Evolutionary conservation across 1,140 invertebrate genomes (phyloP).

Genomic region (Heliconius melpomene): DNA sequence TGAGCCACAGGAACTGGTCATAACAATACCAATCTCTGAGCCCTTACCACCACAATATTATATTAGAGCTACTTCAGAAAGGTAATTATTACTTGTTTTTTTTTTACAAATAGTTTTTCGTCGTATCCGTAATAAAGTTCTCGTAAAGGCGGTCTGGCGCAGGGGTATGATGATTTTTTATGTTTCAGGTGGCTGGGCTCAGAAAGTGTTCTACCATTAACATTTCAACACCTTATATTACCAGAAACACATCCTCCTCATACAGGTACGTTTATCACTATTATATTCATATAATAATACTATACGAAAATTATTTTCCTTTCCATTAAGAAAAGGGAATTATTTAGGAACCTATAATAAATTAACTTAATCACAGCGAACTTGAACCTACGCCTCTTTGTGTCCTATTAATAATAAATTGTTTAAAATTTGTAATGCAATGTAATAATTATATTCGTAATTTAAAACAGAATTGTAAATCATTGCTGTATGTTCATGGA

Average conservation of each 20-base stretch:
- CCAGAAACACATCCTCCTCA: constrained; percentile 96
- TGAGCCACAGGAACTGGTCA: constrained; percentile 92
- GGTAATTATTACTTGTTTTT: constrained; percentile 44
- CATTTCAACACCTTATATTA: constrained; percentile 94
- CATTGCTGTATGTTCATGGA: too few relatives aligned
- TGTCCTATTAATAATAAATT: too few relatives aligned
- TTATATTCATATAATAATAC: neutral
- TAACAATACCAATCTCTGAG: constrained; percentile 97
- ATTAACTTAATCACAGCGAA: too few relatives aligned
- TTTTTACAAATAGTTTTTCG: neutral
- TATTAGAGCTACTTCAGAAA: constrained; percentile 92
- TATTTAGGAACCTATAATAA: too few relatives aligned
- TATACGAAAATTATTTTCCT: too few relatives aligned
- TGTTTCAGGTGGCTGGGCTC: constrained; percentile 91
- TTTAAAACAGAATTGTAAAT: too few relatives aligned
- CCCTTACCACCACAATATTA: constrained; percentile 96
- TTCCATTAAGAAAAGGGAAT: too few relatives aligned
- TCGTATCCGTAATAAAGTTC: too few relatives aligned
- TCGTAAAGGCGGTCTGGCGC: too few relatives aligned
- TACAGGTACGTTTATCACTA: constrained; percentile 83
- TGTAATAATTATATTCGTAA: too few relatives aligned
- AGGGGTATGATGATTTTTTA: neutral
- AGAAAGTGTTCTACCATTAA: constrained; percentile 87
- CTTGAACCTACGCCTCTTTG: too few relatives aligned
- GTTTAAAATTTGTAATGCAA: too few relatives aligned